These are phyloP conservation scores for Meloidogyne floridensis DNA, from an alignment of 1,140 invertebrate species.

Conservation along the genomic window DNA sequence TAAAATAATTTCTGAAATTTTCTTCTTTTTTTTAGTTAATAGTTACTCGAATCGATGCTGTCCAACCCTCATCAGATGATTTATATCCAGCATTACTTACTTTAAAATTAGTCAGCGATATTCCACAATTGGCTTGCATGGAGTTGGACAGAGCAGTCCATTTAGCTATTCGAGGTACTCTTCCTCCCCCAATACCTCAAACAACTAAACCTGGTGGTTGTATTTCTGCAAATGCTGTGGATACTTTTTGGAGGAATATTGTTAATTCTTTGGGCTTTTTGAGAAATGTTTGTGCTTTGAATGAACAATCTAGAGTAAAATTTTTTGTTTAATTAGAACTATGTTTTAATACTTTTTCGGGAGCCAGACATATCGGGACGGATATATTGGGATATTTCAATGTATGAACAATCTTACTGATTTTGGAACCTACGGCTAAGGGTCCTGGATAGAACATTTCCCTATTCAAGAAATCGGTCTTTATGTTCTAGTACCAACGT, in stretches of 20 bases:
- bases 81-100: neutral
- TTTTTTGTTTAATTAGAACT: too few relatives aligned
- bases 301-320: constrained; percentile 1
- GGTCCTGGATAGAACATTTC: too few relatives aligned
- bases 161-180: constrained; percentile 19
- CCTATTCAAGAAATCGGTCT: too few relatives aligned
- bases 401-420: too few relatives aligned
- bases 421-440: too few relatives aligned
- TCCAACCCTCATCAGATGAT: constrained; percentile 3
- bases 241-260: constrained; percentile 10
- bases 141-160: constrained; percentile 5
- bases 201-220: neutral
- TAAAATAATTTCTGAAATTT: too few relatives aligned
- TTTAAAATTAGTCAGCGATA: constrained; percentile 24
- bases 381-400: too few relatives aligned
- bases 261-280: constrained; percentile 17
- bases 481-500: too few relatives aligned
- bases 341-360: too few relatives aligned
- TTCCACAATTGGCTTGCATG: neutral
- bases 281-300: constrained; percentile 21
- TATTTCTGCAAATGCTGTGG: neutral
- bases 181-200: constrained; percentile 1
- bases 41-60: neutral
- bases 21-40: neutral
- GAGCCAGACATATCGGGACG: too few relatives aligned